Percentiles rank a stretch among this genome's conserved stretches.
phyloP scores from a whole-genome alignment of 2,797 vertebrate genomes.

The Leucoraja ocellata region DNA sequence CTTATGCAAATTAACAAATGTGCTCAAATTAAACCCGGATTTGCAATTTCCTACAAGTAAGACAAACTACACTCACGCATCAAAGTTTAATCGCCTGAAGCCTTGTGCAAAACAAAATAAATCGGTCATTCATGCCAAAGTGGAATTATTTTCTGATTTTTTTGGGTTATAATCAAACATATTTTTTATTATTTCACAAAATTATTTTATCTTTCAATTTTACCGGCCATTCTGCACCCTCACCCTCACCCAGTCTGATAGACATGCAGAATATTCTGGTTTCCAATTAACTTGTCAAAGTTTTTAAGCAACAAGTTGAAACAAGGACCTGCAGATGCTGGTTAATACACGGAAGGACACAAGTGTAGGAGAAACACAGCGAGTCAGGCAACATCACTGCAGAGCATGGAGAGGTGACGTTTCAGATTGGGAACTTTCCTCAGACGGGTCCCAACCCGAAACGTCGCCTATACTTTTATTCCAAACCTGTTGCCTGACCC shows the following conservation, averaged over 20 bases:
- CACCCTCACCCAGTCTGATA: not conserved
- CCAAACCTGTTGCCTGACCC: too few relatives aligned
- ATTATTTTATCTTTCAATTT: too few relatives aligned
- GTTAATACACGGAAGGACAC: too few relatives aligned
- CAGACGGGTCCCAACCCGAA: too few relatives aligned
- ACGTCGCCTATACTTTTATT: too few relatives aligned
- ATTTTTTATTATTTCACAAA: not conserved
- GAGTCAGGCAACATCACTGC: too few relatives aligned
- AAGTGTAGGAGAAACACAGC: too few relatives aligned
- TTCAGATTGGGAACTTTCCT: too few relatives aligned
- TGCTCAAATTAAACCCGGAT: constrained; percentile 7
- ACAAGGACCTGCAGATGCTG: too few relatives aligned
- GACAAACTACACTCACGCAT: not conserved
- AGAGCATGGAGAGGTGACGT: too few relatives aligned
- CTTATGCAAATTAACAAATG: constrained; percentile 14
- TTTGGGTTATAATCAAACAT: not conserved
- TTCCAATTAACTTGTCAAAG: not conserved
- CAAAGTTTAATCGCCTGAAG: not conserved
- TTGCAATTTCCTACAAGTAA: not conserved
- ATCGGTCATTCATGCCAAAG: not conserved
- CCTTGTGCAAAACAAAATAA: not conserved
- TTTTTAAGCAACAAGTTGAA: not conserved
- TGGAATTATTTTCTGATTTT: not conserved
- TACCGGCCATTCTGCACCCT: not conserved
- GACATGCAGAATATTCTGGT: not conserved